These are phyloP conservation scores for Picathartes gymnocephalus DNA, from an alignment of 2,113 vertebrate species.

Conservation along the genomic window DNA sequence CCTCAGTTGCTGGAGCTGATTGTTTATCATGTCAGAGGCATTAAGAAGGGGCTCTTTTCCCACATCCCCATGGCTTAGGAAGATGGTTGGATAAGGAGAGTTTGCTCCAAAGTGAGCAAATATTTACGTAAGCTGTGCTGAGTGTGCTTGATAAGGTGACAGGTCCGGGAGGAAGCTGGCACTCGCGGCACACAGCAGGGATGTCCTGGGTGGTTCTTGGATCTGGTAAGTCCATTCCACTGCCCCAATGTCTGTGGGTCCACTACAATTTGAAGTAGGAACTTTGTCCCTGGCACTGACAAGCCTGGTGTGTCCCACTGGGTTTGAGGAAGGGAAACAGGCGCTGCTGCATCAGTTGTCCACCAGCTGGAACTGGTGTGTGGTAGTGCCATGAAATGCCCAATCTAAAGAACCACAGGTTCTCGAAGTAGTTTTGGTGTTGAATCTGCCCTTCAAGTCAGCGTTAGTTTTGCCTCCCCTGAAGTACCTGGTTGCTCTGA, in stretches of 20 bases:
- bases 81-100: not conserved
- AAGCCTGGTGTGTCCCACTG: no score
- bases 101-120: not conserved
- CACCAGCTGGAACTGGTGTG: not conserved
- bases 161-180: not conserved
- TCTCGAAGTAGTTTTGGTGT: not conserved
- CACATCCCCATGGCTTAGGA: not conserved
- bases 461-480: not conserved
- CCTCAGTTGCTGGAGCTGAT: not conserved
- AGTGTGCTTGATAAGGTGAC: not conserved
- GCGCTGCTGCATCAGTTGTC: not conserved
- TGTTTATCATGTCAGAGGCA: not conserved
- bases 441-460: not conserved
- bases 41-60: not conserved
- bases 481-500: not conserved
- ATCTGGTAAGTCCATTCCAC: not conserved
- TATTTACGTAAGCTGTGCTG: not conserved
- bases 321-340: not conserved
- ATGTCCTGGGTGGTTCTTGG: not conserved
- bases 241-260: not conserved
- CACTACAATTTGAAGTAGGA: not conserved
- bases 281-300: not conserved
- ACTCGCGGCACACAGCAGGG: not conserved
- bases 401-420: not conserved
- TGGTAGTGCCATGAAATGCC: not conserved